Percentiles rank a stretch among this genome's conserved stretches.
These are phyloP conservation scores for Grus americana DNA, from an alignment of 2,113 vertebrate species.

Conservation along the genomic window DNA sequence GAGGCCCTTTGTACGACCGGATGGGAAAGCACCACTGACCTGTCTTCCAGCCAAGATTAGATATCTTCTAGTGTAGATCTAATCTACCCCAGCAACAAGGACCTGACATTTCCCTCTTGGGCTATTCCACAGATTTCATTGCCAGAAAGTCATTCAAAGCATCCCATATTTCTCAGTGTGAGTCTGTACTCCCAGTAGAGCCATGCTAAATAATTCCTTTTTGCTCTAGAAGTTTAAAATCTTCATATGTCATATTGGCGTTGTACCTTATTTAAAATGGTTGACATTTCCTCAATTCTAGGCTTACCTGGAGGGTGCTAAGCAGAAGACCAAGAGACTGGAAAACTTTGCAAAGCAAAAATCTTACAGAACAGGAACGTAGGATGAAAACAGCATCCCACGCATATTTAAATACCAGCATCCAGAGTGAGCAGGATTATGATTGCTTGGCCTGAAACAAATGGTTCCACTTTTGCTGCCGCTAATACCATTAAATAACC, in stretches of 20 bases:
- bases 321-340: slow-evolving; percentile 58
- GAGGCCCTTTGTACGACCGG: accelerated
- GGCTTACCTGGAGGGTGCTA: slow-evolving; percentile 60
- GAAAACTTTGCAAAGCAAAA: slow-evolving; percentile 56
- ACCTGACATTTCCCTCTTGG: slow-evolving; percentile 24
- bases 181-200: slow-evolving; percentile 51
- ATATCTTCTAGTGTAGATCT: neutral
- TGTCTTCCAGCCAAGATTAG: neutral
- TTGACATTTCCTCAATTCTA: slow-evolving; percentile 57
- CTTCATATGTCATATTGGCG: slow-evolving; percentile 52
- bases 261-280: slow-evolving; percentile 43
- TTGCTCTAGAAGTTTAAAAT: slow-evolving; percentile 56
- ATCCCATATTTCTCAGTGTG: slow-evolving; percentile 13
- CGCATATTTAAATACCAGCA: slow-evolving; percentile 41
- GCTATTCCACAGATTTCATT: slow-evolving; percentile 8
- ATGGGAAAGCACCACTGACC: neutral
- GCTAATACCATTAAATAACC: slow-evolving; percentile 50
- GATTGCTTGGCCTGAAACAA: slow-evolving; percentile 61
- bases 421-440: slow-evolving; percentile 42
- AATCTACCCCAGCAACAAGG: neutral
- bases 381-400: slow-evolving; percentile 57
- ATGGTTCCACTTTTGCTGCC: slow-evolving; percentile 31
- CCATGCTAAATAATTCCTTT: slow-evolving; percentile 60
- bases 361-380: slow-evolving; percentile 11
- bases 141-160: slow-evolving; percentile 30